Conservation (phyloP, 2,797 vertebrate species). For the Oreochromis grahami region DNA sequence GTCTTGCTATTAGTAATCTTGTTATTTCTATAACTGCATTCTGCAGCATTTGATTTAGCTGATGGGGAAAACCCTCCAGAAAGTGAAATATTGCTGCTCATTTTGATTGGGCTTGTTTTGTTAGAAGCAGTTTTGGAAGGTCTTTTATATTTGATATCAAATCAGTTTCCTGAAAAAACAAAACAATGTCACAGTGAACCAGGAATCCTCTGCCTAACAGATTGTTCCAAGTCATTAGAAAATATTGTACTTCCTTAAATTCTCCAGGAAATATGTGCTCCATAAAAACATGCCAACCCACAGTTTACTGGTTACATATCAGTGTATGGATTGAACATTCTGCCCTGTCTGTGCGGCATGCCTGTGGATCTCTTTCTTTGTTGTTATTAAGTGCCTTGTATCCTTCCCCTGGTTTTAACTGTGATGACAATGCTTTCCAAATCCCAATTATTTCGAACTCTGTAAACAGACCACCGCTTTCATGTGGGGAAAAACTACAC, state of each 20-base stretch:
- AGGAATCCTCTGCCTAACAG: constrained; percentile 8
- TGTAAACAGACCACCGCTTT: constrained; percentile 71
- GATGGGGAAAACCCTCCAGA: constrained; percentile 22
- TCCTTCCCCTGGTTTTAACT: constrained; percentile 53
- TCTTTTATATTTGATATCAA: constrained; percentile 21
- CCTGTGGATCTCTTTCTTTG: constrained; percentile 46
- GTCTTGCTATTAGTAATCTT: constrained; percentile 8
- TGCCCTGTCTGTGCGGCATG: constrained; percentile 55
- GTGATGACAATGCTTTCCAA: constrained; percentile 73
- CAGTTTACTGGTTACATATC: constrained; percentile 24
- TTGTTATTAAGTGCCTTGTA: constrained; percentile 64
- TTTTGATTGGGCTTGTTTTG: constrained; percentile 40
- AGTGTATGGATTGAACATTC: constrained; percentile 38
- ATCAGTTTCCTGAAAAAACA: constrained; percentile 18
- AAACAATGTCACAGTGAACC: constrained; percentile 24
- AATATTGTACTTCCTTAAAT: constrained; percentile 32
- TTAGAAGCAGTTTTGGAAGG: constrained; percentile 29
- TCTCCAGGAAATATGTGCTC: constrained; percentile 4
- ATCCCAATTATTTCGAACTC: constrained; percentile 69
- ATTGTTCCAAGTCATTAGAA: constrained; percentile 38
- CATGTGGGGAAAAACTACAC: constrained; percentile 67
- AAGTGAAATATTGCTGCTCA: constrained; percentile 41
- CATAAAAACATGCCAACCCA: constrained; percentile 23
- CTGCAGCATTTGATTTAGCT: constrained; percentile 38
- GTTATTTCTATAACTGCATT: constrained; percentile 15